phyloP scores from a whole-genome alignment of 2,888 invertebrate species.

The Helleia helle region DNA sequence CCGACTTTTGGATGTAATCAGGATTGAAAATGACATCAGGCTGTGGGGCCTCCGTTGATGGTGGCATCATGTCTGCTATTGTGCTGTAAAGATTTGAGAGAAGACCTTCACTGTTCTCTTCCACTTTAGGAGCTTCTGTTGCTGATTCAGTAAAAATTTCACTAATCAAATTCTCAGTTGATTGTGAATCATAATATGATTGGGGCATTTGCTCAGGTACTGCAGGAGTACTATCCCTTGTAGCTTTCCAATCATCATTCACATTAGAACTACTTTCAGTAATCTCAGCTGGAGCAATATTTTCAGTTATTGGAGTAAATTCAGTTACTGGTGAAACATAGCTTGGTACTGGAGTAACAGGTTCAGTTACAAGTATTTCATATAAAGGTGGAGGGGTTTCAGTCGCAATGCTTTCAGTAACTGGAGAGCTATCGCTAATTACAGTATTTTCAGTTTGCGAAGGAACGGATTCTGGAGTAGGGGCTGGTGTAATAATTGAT shows the following conservation, averaged over 20 bases:
- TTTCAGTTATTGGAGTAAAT: slow-evolving; percentile 21
- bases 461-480: too few species aligned
- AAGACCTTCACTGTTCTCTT: slow-evolving; percentile 28
- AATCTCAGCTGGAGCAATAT: slow-evolving; percentile 23
- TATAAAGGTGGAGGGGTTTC: background rate
- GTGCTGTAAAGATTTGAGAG: slow-evolving; percentile 47
- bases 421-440: background rate
- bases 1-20: slow-evolving; percentile 23
- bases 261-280: slow-evolving; percentile 5
- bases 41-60: slow-evolving; percentile 39
- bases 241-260: background rate
- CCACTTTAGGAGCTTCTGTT: slow-evolving; percentile 18
- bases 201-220: background rate
- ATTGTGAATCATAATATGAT: slow-evolving; percentile 10
- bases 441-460: background rate
- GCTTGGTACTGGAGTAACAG: background rate
- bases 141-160: slow-evolving; percentile 20
- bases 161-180: slow-evolving; percentile 17
- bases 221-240: background rate
- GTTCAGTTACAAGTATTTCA: background rate
- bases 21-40: slow-evolving; percentile 36
- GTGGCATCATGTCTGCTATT: slow-evolving; percentile 47
- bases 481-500: too few species aligned
- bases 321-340: slow-evolving; percentile 6
- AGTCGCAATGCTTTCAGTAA: background rate